Evolutionary conservation across 2,797 vertebrate genomes (phyloP).

Genomic region (Mus minutoides): DNA sequence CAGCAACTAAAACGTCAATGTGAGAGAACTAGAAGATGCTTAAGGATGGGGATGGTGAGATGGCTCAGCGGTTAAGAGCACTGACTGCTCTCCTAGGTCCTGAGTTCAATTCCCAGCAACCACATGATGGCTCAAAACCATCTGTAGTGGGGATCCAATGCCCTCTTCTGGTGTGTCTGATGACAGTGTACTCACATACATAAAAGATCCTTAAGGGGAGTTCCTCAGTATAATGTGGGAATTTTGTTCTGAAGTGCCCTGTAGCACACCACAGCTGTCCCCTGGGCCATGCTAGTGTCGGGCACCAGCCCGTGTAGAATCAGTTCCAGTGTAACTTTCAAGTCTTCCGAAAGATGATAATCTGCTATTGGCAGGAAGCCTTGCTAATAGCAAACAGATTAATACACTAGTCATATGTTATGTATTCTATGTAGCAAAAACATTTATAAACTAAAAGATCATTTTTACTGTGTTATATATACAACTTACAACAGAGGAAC

Average conservation of each 20-base stretch:
- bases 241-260: no score
- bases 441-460: neutral
- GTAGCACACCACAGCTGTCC: neutral
- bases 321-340: neutral
- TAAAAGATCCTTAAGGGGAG: no score
- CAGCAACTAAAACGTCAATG: neutral
- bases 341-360: neutral
- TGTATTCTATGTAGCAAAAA: neutral
- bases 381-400: neutral
- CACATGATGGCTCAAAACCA: neutral
- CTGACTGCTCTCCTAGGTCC: neutral
- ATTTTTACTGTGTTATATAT: neutral
- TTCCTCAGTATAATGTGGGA: no score
- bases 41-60: no score
- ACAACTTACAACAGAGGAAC: neutral
- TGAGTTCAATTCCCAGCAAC: neutral
- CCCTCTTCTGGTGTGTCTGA: no score
- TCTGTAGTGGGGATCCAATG: no score
- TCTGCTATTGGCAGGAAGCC: neutral
- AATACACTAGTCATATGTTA: neutral
- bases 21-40: neutral
- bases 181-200: no score
- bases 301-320: neutral
- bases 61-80: neutral
- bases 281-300: no score